phyloP scores from a whole-genome alignment of 2,888 invertebrate genomes.

The Drosophila eohydei region DNA sequence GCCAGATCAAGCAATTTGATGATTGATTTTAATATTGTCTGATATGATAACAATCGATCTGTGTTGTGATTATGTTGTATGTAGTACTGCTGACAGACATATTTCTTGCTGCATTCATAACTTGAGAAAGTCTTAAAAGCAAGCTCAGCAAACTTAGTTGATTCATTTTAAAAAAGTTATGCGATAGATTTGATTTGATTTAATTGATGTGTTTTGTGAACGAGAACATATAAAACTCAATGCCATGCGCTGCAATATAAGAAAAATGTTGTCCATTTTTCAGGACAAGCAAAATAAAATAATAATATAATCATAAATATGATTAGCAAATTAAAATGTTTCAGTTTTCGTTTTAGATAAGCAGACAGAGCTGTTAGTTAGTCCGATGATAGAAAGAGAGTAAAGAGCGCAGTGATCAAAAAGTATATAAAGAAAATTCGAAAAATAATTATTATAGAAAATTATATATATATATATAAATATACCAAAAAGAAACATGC shows the following conservation, averaged over 20 bases:
- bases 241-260: conserved; percentile 81
- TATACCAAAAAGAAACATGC: conserved; percentile 75
- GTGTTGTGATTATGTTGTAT: conserved; percentile 34
- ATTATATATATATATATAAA: conserved; percentile 16
- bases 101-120: conserved; percentile 46
- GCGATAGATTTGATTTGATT: conserved; percentile 40
- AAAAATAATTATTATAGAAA: conserved; percentile 35
- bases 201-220: conserved; percentile 47
- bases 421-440: conserved; percentile 50
- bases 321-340: conserved; percentile 65
- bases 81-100: conserved; percentile 50
- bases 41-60: conserved; percentile 36
- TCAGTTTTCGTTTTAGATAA: conserved; percentile 15
- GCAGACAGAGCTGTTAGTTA: conserved; percentile 54
- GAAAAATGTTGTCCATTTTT: conserved; percentile 56
- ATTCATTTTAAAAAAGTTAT: conserved; percentile 47
- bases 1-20: conserved; percentile 62
- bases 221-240: conserved; percentile 74
- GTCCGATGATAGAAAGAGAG: conserved; percentile 57
- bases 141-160: conserved; percentile 55
- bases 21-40: conserved; percentile 35
- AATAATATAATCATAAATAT: conserved; percentile 58
- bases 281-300: conserved; percentile 56
- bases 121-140: conserved; percentile 40
- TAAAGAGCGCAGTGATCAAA: conserved; percentile 63